Percentiles rank a stretch among this genome's conserved stretches.
Conservation (phyloP, 2,797 vertebrate species). For the Peromyscus eremicus region DNA sequence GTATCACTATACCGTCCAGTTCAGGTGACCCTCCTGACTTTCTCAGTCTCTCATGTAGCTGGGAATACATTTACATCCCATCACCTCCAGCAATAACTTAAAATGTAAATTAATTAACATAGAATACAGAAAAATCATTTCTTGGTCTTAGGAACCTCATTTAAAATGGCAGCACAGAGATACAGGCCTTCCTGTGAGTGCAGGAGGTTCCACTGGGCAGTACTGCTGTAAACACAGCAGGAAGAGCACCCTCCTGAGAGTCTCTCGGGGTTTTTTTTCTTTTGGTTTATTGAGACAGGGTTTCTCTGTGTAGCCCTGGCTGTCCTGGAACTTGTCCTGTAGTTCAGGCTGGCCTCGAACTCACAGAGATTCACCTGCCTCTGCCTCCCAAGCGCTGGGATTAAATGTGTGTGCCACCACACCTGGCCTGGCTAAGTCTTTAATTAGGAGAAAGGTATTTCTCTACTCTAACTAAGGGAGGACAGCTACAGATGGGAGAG, state of each 20-base stretch:
- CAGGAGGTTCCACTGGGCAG: not conserved
- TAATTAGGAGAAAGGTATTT: not conserved
- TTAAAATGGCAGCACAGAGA: not conserved
- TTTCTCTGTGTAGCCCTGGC: not conserved
- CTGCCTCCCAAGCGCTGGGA: too few relatives aligned
- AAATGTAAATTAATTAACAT: slow-evolving; percentile 3
- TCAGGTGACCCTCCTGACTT: not conserved
- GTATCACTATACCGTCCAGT: not conserved
- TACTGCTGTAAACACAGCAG: not conserved
- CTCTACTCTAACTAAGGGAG: not conserved
- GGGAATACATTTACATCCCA: too few relatives aligned
- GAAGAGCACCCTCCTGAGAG: not conserved
- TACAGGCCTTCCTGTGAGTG: not conserved
- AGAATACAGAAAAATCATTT: slow-evolving; percentile 14
- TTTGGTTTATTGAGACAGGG: too few relatives aligned
- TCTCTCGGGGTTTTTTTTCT: too few relatives aligned
- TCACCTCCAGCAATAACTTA: not conserved
- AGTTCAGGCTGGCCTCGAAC: too few relatives aligned
- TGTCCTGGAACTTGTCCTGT: too few relatives aligned
- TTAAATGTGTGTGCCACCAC: not conserved
- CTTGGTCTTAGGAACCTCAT: not conserved
- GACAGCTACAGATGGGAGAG: not conserved
- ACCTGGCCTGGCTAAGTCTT: not conserved
- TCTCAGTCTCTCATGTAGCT: not conserved
- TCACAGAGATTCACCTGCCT: too few relatives aligned